Evolutionary conservation across 2,113 vertebrate genomes (phyloP).

Genomic region (Pseudorhombus dupliciocellatus): DNA sequence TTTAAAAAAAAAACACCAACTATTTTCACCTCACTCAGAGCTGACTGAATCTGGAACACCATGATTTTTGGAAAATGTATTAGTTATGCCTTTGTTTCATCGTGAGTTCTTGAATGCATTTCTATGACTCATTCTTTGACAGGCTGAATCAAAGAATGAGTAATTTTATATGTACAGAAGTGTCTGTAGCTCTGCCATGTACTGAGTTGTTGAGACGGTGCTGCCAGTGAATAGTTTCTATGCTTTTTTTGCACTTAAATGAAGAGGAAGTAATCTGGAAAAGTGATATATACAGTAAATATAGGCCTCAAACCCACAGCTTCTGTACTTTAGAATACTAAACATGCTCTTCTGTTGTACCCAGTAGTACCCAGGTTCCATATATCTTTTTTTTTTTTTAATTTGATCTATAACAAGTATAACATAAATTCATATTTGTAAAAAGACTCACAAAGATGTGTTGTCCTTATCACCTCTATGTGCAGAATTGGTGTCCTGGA

Average conservation of each 20-base stretch:
- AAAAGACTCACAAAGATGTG: constrained; percentile 12
- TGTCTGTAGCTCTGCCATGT: constrained; percentile 38
- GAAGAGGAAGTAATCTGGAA: constrained; percentile 32
- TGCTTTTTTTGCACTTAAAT: constrained; percentile 74
- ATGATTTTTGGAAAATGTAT: constrained; percentile 13
- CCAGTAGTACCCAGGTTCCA: not conserved
- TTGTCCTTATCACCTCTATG: constrained; percentile 14
- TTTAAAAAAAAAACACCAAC: not conserved
- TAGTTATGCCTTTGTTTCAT: constrained; percentile 33
- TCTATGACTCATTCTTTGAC: constrained; percentile 34
- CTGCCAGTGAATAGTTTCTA: constrained; percentile 46
- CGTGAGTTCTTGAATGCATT: constrained; percentile 16
- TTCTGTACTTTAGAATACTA: constrained; percentile 27
- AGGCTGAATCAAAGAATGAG: constrained; percentile 29
- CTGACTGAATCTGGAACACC: constrained; percentile 1
- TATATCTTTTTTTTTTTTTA: constrained; percentile 16
- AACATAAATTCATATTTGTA: constrained; percentile 54
- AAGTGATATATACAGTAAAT: constrained; percentile 35
- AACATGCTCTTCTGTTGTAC: not conserved
- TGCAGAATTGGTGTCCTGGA: constrained; percentile 38
- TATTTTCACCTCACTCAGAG: constrained; percentile 3
- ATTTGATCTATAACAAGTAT: constrained; percentile 28
- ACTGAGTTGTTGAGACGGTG: constrained; percentile 47
- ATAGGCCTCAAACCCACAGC: constrained; percentile 24
- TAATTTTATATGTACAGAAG: constrained; percentile 27